Evolutionary conservation across 2,888 invertebrate genomes (phyloP), one percentile per base, ranked within the genome.

Genomic region (Platycnemis pennipes): DNA sequence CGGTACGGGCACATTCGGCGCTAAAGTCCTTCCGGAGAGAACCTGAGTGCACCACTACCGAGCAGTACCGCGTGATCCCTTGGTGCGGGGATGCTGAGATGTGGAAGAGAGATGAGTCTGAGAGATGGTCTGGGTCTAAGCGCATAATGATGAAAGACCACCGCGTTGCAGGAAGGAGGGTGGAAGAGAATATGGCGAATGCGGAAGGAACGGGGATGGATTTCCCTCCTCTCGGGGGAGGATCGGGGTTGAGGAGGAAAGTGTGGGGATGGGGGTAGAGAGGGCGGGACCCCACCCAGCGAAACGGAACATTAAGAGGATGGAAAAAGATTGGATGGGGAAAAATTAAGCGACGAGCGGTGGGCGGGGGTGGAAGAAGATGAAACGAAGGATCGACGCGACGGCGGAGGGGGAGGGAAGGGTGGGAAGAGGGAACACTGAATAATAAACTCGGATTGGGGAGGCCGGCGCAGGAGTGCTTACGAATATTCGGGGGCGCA

Each of bases 241-340:
- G 49, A 22, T 8, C 3, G 63, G 69, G 69, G 69, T 69, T 69
- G 31, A 69, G 69, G 31, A 2, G 63, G 63, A n/a, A n/a, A n/a
- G 49, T 49, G 11, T 19, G 77, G 16, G 77, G 77, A 37, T 77
- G 69, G 19, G 31, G 69, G 69, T n/a, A 69, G 69, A 16, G 7
- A 5, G 77, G 77, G 13, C 2, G 37, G 11, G 77, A 77, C 1
- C 77, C 37, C 11, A 37, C 77, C 77, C 77, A 37, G n/a, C 77
- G 77, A 31, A 69, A 69, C 69, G 69, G 77, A 77, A 77, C 77
- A 77, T 77, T 77, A 77, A 37, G 49, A n/a, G n/a, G n/a, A n/a
- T n/a, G 63, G 37, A 37, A 31, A 77, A 77, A 77, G 77, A 77
- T 77, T 77, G 77, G 31, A 13, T n/a, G 63, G 31, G 31, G 77